phyloP scores from a whole-genome alignment of 2,888 invertebrate genomes.

The Agelastica alni region DNA sequence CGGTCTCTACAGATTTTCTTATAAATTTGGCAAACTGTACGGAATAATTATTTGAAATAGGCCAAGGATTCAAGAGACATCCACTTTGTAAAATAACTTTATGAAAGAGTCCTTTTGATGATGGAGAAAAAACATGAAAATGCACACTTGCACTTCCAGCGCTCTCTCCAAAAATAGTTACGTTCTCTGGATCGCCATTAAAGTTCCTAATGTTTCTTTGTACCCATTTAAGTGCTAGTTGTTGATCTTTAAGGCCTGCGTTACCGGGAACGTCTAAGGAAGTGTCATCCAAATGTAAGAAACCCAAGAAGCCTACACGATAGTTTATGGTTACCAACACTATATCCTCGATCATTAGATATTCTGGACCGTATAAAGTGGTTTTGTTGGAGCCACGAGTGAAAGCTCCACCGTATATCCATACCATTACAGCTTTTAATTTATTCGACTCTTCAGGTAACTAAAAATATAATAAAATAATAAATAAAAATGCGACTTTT shows the following conservation, averaged over 20 bases:
- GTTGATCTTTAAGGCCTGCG: constrained; percentile 58
- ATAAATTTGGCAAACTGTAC: constrained; percentile 15
- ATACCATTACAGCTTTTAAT: constrained; percentile 35
- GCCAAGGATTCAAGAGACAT: constrained; percentile 27
- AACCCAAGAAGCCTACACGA: constrained; percentile 47
- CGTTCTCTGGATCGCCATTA: constrained; percentile 55
- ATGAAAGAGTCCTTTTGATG: constrained; percentile 48
- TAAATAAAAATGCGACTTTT: too few relatives aligned
- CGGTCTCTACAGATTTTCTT: not conserved
- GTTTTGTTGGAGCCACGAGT: constrained; percentile 24
- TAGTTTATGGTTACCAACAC: constrained; percentile 34
- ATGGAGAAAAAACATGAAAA: constrained; percentile 57
- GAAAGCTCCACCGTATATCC: constrained; percentile 34
- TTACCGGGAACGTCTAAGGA: constrained; percentile 55
- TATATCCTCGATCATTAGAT: constrained; percentile 26
- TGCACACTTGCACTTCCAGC: constrained; percentile 58
- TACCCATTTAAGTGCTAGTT: constrained; percentile 57
- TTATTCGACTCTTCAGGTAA: not conserved
- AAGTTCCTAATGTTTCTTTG: constrained; percentile 56
- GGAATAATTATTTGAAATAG: constrained; percentile 25
- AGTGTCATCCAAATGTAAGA: constrained; percentile 53
- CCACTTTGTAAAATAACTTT: constrained; percentile 37
- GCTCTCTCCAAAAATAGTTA: constrained; percentile 58
- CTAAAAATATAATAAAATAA: too few relatives aligned
- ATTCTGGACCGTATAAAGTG: constrained; percentile 27